phyloP scores from a whole-genome alignment of 1,140 invertebrate genomes.

The Conopomorpha cramerella region DNA sequence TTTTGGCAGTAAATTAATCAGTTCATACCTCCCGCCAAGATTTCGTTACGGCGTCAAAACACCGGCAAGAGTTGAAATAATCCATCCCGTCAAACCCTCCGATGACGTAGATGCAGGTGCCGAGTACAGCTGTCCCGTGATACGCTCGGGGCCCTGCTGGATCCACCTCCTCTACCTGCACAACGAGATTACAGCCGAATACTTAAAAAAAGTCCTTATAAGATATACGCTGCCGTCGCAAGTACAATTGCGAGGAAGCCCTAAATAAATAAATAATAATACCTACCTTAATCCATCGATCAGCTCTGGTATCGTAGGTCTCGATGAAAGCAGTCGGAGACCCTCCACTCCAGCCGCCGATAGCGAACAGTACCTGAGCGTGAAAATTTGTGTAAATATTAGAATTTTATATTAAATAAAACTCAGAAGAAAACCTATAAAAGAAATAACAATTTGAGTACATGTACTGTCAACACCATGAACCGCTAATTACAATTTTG shows the following conservation, averaged over 20 bases:
- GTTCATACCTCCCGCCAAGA: constrained; percentile 68
- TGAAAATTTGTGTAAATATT: no score
- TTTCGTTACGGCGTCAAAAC: constrained; percentile 69
- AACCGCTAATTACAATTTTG: no score
- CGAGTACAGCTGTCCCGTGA: constrained; percentile 73
- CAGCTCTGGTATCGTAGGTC: constrained; percentile 75
- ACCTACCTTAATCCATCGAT: constrained; percentile 66
- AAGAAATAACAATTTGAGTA: neutral
- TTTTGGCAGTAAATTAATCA: no score
- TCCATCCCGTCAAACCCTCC: constrained; percentile 78
- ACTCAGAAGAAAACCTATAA: neutral
- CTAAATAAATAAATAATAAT: no score
- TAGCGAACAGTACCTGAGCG: constrained; percentile 65
- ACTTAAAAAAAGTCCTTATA: no score
- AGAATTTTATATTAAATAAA: neutral
- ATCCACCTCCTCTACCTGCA: constrained; percentile 58
- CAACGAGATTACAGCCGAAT: no score
- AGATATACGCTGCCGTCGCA: no score
- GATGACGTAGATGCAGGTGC: constrained; percentile 75
- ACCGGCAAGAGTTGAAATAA: constrained; percentile 73
- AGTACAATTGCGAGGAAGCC: no score
- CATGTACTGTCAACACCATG: no score
- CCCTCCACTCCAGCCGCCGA: constrained; percentile 82
- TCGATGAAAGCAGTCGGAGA: constrained; percentile 78
- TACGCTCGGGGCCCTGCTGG: constrained; percentile 71